Evolutionary conservation across 2,888 invertebrate species (phyloP), one percentile per base, ranked within the genome.

Genomic region (Laspeyria flexula): DNA sequence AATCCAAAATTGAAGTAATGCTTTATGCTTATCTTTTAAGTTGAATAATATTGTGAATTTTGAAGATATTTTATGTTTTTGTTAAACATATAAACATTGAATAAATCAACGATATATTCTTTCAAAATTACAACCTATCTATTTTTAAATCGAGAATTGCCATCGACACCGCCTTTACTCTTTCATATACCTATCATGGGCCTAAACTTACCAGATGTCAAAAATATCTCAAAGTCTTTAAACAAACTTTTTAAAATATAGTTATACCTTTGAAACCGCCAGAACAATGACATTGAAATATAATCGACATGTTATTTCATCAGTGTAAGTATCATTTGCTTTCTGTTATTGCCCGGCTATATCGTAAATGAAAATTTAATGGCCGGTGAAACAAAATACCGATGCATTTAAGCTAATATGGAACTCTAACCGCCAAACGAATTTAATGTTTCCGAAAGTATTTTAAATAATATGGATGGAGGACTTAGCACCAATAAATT

Each of bases 321-420:
- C 68, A 69, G 59, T 60, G 47, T 9, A 42, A 15, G 49, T 64
- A 61, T 68, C 71, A 55, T 57, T 68, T 57, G 43, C 50, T 71
- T 58, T 71, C 62, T 58, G 57, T 68, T 65, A 69, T 65, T 68
- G 52, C 69, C 41, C 43, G 41, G 15, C 46, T 43, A 39, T 68
- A 61, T 68, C 69, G 69, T 71, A 71, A 68, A 69, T 71, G 71
- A 69, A 71, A 69, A 57, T 68, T 69, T 69, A 60, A 69, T 71
- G 59, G 61, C 9, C 54, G 16, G 39, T 68, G 69, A 60, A 69
- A 69, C 69, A 48, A 62, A 68, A 69, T 33, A 59, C 55, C 40
- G 27, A 21, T 38, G 41, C 48, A 12, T 56, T 62, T 63, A 57
- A 68, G 57, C 55, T 68, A 65, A 62, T 68, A 56, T 65, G 53